Evolutionary conservation across 2,113 vertebrate genomes (phyloP).

Genomic region (Junco hyemalis): DNA sequence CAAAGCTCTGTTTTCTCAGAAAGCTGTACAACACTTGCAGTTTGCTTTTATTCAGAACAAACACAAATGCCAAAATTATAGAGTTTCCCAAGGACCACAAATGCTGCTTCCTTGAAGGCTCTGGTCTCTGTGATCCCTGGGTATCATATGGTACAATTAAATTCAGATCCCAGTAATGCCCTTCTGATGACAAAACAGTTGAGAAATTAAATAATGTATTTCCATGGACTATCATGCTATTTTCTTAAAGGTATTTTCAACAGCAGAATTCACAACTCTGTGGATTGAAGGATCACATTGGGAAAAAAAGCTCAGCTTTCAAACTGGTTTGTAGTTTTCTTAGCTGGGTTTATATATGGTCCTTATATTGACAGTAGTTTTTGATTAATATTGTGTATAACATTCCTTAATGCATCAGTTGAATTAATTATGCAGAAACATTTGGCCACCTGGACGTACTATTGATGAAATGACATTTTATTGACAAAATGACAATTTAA

Average conservation of each 20-base stretch:
- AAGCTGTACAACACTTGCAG: background rate
- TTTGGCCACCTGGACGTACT: slow-evolving; percentile 25
- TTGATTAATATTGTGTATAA: slow-evolving; percentile 76
- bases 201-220: background rate
- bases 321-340: slow-evolving; percentile 9
- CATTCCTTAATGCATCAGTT: slow-evolving; percentile 73
- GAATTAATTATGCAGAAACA: slow-evolving; percentile 77
- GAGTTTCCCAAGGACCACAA: background rate
- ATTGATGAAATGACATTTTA: slow-evolving; percentile 74
- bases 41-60: background rate
- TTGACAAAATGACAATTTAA: slow-evolving; percentile 77
- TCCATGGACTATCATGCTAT: background rate
- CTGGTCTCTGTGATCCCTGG: background rate
- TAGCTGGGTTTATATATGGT: slow-evolving; percentile 50
- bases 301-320: background rate
- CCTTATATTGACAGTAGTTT: slow-evolving; percentile 57
- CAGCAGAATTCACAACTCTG: background rate
- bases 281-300: background rate
- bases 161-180: background rate
- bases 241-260: slow-evolving; percentile 49
- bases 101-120: background rate
- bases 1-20: background rate
- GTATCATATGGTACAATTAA: background rate
- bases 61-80: background rate
- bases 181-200: background rate